Conservation (phyloP, 2,888 invertebrate genomes). For the Cryptocheilus praepositus region DNA sequence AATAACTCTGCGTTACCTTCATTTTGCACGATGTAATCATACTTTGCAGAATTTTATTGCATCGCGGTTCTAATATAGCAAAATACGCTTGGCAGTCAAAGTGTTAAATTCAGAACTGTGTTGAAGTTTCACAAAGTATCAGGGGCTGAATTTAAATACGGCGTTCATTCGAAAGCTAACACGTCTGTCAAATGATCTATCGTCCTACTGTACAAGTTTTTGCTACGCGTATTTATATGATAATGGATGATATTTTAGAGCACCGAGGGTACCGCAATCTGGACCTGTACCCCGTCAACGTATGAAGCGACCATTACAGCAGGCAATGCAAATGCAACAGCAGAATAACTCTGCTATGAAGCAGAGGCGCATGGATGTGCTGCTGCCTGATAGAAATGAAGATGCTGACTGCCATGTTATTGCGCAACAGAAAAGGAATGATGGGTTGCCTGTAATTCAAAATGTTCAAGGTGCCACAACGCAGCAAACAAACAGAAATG, state of each 20-base stretch:
- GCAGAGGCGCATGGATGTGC: conserved; percentile 78
- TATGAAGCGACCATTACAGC: conserved; percentile 67
- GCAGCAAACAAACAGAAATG: conserved; percentile 66
- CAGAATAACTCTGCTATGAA: conserved; percentile 66
- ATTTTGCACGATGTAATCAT: no score
- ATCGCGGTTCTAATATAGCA: no score
- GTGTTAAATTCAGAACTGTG: no score
- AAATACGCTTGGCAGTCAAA: no score
- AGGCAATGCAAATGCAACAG: conserved; percentile 51
- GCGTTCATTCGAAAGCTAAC: no score
- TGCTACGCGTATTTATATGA: no score
- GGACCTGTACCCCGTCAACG: conserved; percentile 66
- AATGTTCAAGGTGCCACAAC: conserved; percentile 81
- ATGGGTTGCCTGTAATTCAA: conserved; percentile 84
- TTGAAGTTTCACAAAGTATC: no score
- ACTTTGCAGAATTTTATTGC: no score
- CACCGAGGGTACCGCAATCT: conserved; percentile 62
- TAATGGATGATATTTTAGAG: conserved; percentile 42
- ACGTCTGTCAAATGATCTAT: no score
- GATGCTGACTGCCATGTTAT: conserved; percentile 87
- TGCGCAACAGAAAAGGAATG: conserved; percentile 84
- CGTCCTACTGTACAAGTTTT: no score
- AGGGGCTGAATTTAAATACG: no score
- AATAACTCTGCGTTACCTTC: no score
- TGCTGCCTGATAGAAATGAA: conserved; percentile 83